phyloP scores from a whole-genome alignment of 2,113 vertebrate genomes.

The Macquaria australasica region DNA sequence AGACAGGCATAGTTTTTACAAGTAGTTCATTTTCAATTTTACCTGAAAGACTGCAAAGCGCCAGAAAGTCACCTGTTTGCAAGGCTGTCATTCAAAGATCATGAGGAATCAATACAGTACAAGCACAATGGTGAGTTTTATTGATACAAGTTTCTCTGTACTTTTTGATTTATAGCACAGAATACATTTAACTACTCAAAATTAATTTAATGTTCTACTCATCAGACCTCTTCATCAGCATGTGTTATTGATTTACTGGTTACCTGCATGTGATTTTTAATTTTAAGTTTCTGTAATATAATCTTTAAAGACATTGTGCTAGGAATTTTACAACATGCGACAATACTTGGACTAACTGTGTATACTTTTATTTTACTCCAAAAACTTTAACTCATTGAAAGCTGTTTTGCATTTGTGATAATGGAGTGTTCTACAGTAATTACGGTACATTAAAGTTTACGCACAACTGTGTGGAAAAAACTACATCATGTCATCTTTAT shows the following conservation, averaged over 20 bases:
- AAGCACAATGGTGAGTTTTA: conserved; percentile 73
- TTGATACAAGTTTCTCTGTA: background rate
- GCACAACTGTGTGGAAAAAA: background rate
- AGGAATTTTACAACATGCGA: background rate
- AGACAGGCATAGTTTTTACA: background rate
- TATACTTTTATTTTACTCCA: background rate
- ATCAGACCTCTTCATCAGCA: background rate
- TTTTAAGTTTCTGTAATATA: background rate
- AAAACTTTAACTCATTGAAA: background rate
- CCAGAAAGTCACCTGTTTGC: background rate
- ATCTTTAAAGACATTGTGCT: background rate
- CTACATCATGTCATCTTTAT: background rate
- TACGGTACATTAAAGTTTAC: conserved; percentile 28
- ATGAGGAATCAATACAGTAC: background rate
- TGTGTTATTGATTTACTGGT: background rate
- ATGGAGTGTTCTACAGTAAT: background rate
- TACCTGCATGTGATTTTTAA: background rate
- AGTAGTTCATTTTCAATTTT: background rate
- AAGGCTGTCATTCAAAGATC: conserved; percentile 12
- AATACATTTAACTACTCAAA: background rate
- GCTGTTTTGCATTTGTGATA: conserved; percentile 7
- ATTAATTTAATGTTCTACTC: background rate
- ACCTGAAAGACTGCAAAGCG: background rate
- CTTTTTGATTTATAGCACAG: background rate
- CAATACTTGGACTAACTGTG: background rate